Conservation (phyloP, 2,113 vertebrate species). For the Toxotes chatareus region DNA sequence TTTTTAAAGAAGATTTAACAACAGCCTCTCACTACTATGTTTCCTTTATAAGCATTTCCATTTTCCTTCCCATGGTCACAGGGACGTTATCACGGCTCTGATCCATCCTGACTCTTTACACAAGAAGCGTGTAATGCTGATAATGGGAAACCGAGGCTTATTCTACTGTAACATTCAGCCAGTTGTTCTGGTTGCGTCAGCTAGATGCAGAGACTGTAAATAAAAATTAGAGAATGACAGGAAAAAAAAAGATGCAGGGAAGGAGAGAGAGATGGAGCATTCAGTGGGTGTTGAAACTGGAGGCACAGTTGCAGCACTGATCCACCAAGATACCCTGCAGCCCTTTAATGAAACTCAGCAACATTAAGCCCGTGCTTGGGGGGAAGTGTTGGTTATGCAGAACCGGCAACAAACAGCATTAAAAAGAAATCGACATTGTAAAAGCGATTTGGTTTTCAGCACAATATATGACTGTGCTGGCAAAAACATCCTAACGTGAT, state of each 20-base stretch:
- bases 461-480: not conserved
- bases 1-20: not conserved
- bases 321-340: constrained; percentile 28
- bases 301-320: constrained; percentile 32
- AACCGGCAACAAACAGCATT: constrained; percentile 8
- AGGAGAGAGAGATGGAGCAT: not conserved
- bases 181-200: constrained; percentile 11
- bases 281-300: constrained; percentile 10
- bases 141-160: not conserved
- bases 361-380: constrained; percentile 18
- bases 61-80: not conserved
- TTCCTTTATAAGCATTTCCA: not conserved
- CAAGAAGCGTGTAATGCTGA: constrained; percentile 12
- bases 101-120: not conserved
- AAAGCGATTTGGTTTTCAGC: constrained; percentile 9
- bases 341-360: constrained; percentile 16
- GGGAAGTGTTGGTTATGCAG: constrained; percentile 3
- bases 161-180: constrained; percentile 14
- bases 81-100: not conserved
- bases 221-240: constrained; percentile 20
- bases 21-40: not conserved
- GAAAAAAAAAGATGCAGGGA: not conserved
- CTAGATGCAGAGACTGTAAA: constrained; percentile 19
- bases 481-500: too few relatives aligned
- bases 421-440: not conserved